Conservation (phyloP, 2,113 vertebrate species). For the Pipra filicauda region DNA sequence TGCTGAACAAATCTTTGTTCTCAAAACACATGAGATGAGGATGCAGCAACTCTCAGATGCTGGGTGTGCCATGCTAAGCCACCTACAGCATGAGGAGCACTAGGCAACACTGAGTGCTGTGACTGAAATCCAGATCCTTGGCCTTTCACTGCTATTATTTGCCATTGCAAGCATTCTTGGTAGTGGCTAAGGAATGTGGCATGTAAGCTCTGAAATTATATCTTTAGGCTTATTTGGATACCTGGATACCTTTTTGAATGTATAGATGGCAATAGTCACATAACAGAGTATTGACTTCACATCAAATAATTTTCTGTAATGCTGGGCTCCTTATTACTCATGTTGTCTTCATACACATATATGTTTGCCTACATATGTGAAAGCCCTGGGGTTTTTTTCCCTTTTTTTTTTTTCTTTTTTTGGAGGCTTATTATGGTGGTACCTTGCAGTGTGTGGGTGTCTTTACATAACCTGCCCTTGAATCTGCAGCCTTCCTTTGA, state of each 20-base stretch:
- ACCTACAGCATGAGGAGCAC: rapidly evolving
- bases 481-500: conserved; percentile 30
- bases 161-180: not conserved
- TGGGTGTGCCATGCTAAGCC: not conserved
- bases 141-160: not conserved
- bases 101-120: not conserved
- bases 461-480: conserved; percentile 19
- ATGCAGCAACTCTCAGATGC: too few species aligned
- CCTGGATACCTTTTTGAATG: not conserved
- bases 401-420: not conserved
- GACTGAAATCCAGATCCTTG: not conserved
- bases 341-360: not conserved
- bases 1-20: rapidly evolving
- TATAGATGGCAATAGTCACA: not conserved
- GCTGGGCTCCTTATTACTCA: not conserved
- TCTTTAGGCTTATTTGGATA: not conserved
- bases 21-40: rapidly evolving
- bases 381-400: not conserved
- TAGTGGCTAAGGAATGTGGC: not conserved
- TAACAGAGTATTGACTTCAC: not conserved
- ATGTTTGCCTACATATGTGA: not conserved
- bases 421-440: not conserved
- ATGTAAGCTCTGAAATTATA: not conserved
- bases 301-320: not conserved
- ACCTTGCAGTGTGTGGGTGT: not conserved